Evolutionary conservation across 2,797 vertebrate species (phyloP), one percentile per base, ranked within the genome.

Genomic region (Morelia viridis): DNA sequence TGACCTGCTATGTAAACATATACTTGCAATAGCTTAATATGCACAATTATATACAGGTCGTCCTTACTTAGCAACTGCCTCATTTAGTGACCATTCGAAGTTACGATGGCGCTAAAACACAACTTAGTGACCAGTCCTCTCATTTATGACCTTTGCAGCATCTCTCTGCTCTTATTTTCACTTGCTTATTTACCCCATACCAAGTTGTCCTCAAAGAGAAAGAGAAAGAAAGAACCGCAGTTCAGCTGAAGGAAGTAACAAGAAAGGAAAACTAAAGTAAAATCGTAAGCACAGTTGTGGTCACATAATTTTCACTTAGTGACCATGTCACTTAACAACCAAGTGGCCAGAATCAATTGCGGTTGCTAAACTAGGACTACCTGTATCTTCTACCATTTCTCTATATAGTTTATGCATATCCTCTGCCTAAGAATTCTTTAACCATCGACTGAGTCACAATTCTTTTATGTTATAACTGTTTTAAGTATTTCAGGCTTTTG

Each of bases 301-400:
- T n/a, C 64, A 65, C 12, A 5, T 65, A 11, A n/a, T 65, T 65
- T 65, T 65, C 11, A 13, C 28, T 65, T 65, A n/a, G 28, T 65
- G 64, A 65, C 28, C 26, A 12, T 5, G 13, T 13, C 1, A 28
- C 64, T 65, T 65, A n/a, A 65, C 10, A 11, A 65, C 28, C 28
- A 65, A n/a, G 4, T n/a, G n/a, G 28, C 64, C 10, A 28, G 28
- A 65, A n/a, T 11, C 11, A 65, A 65, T 65, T n/a, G 64, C 28
- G n/a, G n/a, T 13, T 5, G 28, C 64, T 65, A 65, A 60, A 11
- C 13, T 65, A 28, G 11, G 12, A 31, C 2, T 68, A 31, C 12
- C 22, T 28, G 28, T 60, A 88, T 88, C n/a, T 88, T 26, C 35
- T 76, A 84, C 60, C 60, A 89, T 92, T 88, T 88, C 71, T 62